Base-by-base conservation (phyloP, 53 echinoderm and acorn worm species). In the Zoroaster sp. region DNA sequence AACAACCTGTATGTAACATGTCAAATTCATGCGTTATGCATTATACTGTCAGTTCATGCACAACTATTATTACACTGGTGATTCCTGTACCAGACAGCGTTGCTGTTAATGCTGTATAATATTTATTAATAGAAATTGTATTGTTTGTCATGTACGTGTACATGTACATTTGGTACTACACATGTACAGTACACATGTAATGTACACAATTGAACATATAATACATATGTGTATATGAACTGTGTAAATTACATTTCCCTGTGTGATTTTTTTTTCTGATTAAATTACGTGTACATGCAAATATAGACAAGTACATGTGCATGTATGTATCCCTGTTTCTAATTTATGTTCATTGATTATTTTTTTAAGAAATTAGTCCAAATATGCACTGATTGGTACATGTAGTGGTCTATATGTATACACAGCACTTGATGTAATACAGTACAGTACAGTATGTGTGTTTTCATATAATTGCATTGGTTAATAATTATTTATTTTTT, bases 1-100 rank as follows among this genome's bases (percentile, higher is more conserved):
- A 74, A 74, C 74, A 74, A 74, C 74, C 74, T 74, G 74, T 74
- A 23, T 42, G 74, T 15, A 36, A 72, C 32, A 40, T 41, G 41
- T 74, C 39, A 23, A 74, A 38, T 37, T 74, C 74, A 35, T 33
- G 32, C 34, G 17, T 70, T 36, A 35, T 36, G 70, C 36, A 36
- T 34, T 17, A 5, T 3, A 35, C 36, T 70, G 34, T n/a, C n/a
- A n/a, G n/a, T n/a, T n/a, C n/a, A n/a, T n/a, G n/a, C n/a, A n/a
- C n/a, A n/a, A 63, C 20, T 18, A 17, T 63, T 23, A 63, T 17
- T 63, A 46, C 7, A 18, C 63, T n/a, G 63, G 18, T 18, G 18
- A 63, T 63, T 17, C 21, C 15, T 71, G 71, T 35, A 37, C 71
- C 34, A 7, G 35, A 35, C 2, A 18, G 14, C 17, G 11, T 0